Conservation (phyloP, 2,797 vertebrate species). For the Buceros bicornis region DNA sequence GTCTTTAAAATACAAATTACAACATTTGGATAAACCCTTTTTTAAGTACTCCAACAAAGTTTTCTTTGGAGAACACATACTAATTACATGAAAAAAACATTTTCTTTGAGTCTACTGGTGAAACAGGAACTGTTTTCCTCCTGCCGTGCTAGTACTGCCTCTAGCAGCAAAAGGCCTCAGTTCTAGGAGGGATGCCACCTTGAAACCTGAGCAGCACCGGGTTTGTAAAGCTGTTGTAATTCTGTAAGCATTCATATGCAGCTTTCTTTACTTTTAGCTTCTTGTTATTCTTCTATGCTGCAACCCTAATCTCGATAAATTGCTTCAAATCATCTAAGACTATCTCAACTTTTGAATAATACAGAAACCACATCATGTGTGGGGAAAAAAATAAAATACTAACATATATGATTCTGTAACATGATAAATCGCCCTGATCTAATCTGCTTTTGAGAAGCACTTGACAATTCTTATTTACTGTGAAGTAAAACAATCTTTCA, state of each 20-base stretch:
- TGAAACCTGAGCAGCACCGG: neutral
- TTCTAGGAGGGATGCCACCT: neutral
- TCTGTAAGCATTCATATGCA: neutral
- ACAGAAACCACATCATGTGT: neutral
- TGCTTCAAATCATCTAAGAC: neutral
- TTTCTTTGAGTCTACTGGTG: neutral
- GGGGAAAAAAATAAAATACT: neutral
- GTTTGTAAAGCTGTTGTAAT: neutral
- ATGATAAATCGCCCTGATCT: neutral
- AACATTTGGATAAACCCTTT: neutral
- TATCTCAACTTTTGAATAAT: neutral
- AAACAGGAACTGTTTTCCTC: neutral
- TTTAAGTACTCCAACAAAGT: neutral
- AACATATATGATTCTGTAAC: neutral
- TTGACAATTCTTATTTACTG: neutral
- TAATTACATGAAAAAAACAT: neutral
- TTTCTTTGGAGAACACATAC: neutral
- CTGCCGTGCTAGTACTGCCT: neutral
- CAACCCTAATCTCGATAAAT: neutral
- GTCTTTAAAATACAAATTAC: neutral
- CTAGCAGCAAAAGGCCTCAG: neutral
- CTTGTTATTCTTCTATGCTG: neutral
- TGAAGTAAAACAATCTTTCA: constrained; percentile 35
- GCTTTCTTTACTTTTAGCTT: neutral
- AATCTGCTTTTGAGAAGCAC: neutral